phyloP scores from a whole-genome alignment of 2,888 invertebrate genomes.

The Tridacna crocea region DNA sequence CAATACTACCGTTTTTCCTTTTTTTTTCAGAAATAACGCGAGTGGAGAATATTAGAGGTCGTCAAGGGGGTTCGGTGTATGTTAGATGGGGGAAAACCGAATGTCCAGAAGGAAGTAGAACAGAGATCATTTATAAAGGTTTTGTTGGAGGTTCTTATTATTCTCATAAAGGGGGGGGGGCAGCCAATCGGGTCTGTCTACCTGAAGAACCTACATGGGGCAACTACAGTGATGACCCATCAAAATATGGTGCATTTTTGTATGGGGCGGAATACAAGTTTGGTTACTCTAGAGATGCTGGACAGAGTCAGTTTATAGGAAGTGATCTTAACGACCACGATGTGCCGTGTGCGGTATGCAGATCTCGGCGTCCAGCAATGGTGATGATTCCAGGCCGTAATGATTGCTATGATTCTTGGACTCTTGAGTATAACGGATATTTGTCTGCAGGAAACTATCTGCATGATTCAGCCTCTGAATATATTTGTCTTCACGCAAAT shows the following conservation, averaged over 20 bases:
- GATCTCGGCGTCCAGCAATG: background rate
- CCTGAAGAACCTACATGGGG: slow-evolving; percentile 12
- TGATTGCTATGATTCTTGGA: slow-evolving; percentile 54
- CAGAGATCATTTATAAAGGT: background rate
- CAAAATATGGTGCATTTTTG: background rate
- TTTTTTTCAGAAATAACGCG: no score
- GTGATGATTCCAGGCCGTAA: slow-evolving; percentile 58
- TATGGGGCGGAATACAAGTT: slow-evolving; percentile 29
- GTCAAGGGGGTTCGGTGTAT: background rate
- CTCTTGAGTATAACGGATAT: slow-evolving; percentile 54
- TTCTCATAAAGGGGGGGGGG: slow-evolving; percentile 2
- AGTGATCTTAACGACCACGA: slow-evolving; percentile 8
- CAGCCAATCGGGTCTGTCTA: slow-evolving; percentile 25
- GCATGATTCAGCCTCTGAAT: background rate
- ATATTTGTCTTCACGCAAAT: slow-evolving; percentile 13
- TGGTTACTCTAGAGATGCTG: background rate
- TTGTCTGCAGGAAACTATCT: slow-evolving; percentile 13
- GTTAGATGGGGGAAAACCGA: slow-evolving; percentile 11
- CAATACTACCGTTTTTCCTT: no score
- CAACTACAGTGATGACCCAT: background rate
- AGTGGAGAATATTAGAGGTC: no score
- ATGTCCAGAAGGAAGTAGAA: background rate
- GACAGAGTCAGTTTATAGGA: slow-evolving; percentile 13
- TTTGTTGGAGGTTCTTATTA: background rate
- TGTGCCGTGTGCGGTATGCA: slow-evolving; percentile 22